Evolutionary conservation across 2,888 invertebrate species (phyloP).

Genomic region (Lapara coniferarum): DNA sequence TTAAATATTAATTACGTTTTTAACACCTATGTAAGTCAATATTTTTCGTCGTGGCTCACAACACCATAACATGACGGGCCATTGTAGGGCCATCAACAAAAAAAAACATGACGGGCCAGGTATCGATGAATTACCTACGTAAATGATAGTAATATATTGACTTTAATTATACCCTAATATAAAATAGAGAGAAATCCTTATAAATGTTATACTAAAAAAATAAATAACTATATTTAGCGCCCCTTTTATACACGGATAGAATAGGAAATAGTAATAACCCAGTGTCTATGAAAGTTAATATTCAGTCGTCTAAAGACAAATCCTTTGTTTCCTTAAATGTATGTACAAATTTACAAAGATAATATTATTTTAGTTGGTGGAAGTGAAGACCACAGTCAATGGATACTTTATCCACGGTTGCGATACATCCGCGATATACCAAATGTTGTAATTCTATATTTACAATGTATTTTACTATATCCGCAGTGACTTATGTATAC

Average conservation of each 20-base stretch:
- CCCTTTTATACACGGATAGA: not conserved
- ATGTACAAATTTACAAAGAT: conserved; percentile 11
- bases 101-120: too few relatives aligned
- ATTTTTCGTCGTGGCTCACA: too few relatives aligned
- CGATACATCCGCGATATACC: not conserved
- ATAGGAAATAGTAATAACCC: conserved; percentile 1
- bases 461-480: conserved; percentile 25
- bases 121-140: not conserved
- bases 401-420: conserved; percentile 7
- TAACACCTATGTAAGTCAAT: too few relatives aligned
- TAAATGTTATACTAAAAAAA: not conserved
- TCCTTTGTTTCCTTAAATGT: conserved; percentile 14
- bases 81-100: too few relatives aligned
- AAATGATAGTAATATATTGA: too few relatives aligned
- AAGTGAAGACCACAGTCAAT: conserved; percentile 16
- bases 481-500: conserved; percentile 8
- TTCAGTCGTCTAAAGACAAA: conserved; percentile 23
- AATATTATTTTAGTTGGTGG: conserved; percentile 18
- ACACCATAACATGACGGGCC: too few relatives aligned
- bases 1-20: too few relatives aligned
- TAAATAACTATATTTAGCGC: not conserved
- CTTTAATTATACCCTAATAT: not conserved
- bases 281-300: conserved; percentile 9
- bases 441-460: conserved; percentile 14
- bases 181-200: not conserved